Evolutionary conservation across 2,113 vertebrate species (phyloP).

Genomic region (Indicator indicator): DNA sequence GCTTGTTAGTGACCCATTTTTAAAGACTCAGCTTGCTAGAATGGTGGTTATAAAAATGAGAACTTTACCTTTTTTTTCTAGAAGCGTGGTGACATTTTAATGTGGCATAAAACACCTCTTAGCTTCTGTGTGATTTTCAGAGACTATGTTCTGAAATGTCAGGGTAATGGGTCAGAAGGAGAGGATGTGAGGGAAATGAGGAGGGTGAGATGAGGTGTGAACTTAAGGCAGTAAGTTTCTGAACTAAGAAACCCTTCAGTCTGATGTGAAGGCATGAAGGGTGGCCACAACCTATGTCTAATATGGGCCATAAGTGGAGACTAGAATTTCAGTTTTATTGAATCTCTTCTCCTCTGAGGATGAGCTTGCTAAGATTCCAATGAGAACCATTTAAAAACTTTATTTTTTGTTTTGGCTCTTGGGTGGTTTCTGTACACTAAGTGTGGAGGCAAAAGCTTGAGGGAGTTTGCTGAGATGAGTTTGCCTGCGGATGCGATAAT

Average conservation of each 20-base stretch:
- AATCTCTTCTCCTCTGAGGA: background rate
- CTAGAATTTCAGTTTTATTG: background rate
- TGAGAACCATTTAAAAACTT: background rate
- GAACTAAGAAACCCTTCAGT: background rate
- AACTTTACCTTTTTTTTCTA: background rate
- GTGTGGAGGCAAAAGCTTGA: background rate
- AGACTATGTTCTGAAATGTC: background rate
- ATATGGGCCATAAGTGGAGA: background rate
- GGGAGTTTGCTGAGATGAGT: background rate
- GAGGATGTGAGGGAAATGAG: background rate
- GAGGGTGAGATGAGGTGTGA: background rate
- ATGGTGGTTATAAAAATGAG: background rate
- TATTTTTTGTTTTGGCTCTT: background rate
- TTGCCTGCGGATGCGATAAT: background rate
- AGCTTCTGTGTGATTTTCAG: background rate
- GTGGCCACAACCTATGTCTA: background rate
- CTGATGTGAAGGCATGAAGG: background rate
- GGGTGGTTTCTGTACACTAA: background rate
- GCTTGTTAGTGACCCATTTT: background rate
- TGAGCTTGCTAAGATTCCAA: background rate
- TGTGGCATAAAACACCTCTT: background rate
- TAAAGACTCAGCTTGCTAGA: background rate
- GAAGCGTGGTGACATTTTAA: background rate
- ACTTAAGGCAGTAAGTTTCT: background rate
- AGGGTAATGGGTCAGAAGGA: background rate